Evolutionary conservation across 2,113 vertebrate species (phyloP), one percentile per base, ranked within the genome.

Genomic region (Pipra filicauda): DNA sequence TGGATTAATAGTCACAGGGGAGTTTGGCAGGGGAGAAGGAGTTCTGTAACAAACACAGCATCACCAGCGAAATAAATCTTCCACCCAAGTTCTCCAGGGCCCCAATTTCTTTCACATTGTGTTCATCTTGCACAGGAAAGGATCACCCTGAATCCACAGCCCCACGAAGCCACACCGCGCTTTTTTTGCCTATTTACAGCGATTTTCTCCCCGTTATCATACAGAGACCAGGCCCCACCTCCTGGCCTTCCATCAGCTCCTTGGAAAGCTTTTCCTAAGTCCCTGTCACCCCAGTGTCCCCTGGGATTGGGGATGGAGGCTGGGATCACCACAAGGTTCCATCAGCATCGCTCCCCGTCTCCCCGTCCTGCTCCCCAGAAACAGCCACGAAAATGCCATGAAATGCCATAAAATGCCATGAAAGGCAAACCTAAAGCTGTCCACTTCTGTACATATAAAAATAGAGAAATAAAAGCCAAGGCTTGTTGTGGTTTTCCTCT

Each of bases 171-270:
- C 31, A 85, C 84, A 84, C 92, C 73, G 55, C 5, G 26, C 48
- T 86, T 52, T 51, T 67, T 69, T 69, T 62, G 57, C 57, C 64
- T 97, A 96, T 97, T 87, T 97, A 96, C 92, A 96, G 49, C 8
- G 1, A 73, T 67, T 51, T 28, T 58, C 43, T 57, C 37, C 64
- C 46, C 0, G 0, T 80, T 82, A 31, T 19, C 39, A 83, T 28
- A 49, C 49, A 66, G 9, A 28, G 26, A 3, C 4, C 5, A 54
- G 64, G 65, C 48, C 49, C 31, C 80, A 49, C 80, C n/a, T 44
- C 65, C 33, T 26, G n/a, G 16, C 2, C 0, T 52, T 86, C 59
- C 46, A 67, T 91, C 93, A 46, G 23, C 65, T 41, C 83, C 69
- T 65, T 4, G 15, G 54, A 81, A 72, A 69, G n/a, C 48, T 48